These are phyloP conservation scores for Proteles cristata DNA, from an alignment of 2,113 vertebrate genomes.

Conservation along the genomic window DNA sequence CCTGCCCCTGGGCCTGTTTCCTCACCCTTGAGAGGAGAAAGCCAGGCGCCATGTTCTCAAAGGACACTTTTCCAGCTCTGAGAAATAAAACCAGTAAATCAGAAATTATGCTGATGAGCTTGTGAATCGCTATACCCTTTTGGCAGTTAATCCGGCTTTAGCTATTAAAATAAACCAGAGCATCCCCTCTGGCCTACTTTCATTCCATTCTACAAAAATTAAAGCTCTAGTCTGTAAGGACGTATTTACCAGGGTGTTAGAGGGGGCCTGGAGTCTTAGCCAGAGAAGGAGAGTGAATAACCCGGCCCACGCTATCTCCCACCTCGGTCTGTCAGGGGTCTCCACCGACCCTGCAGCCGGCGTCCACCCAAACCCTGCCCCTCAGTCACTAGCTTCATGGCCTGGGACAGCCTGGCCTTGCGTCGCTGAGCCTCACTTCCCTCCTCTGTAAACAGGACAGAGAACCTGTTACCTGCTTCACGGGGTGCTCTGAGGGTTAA, in stretches of 20 bases:
- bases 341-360: rapidly evolving
- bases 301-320: background rate
- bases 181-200: conserved; percentile 25
- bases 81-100: conserved; percentile 26
- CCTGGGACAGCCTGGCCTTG: background rate
- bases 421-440: background rate
- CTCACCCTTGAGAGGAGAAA: background rate
- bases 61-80: background rate
- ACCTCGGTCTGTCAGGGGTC: background rate
- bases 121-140: conserved; percentile 11
- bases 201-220: background rate
- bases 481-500: background rate
- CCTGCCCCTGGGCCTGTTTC: background rate
- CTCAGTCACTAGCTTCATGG: rapidly evolving
- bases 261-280: background rate
- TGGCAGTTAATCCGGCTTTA: conserved; percentile 18
- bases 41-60: background rate
- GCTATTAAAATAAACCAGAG: conserved; percentile 26
- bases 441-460: background rate
- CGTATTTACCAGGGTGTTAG: background rate
- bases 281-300: background rate
- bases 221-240: background rate
- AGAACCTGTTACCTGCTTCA: background rate
- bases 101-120: conserved; percentile 4
- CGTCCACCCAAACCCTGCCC: background rate